Conservation (phyloP, 2,113 vertebrate genomes). For the Neogale vison region DNA sequence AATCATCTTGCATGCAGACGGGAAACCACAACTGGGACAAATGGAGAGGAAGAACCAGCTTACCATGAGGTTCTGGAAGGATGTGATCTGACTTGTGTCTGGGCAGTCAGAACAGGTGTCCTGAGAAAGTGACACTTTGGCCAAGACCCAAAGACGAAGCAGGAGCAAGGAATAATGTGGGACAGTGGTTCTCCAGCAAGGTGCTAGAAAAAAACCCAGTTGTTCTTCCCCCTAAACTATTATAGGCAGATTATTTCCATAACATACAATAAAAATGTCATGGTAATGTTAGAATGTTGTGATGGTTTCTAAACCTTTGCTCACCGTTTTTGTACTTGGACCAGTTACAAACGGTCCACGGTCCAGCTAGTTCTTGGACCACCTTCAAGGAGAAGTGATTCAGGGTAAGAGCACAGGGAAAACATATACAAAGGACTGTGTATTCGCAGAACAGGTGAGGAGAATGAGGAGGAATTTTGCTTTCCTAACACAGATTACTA, state of each 20-base stretch:
- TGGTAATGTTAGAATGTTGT: neutral
- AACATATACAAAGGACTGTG: neutral
- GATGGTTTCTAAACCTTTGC: neutral
- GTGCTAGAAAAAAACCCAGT: neutral
- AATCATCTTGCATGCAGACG: neutral
- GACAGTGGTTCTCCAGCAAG: neutral
- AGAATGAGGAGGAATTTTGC: neutral
- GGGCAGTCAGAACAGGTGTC: neutral
- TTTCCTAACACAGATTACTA: neutral
- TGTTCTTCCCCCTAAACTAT: neutral
- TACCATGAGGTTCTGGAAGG: neutral
- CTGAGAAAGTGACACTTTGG: neutral
- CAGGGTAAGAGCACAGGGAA: neutral
- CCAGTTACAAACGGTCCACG: neutral
- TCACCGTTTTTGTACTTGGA: neutral
- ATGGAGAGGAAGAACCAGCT: neutral
- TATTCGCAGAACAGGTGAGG: neutral
- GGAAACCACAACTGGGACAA: neutral
- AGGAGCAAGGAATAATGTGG: neutral
- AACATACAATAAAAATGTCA: neutral
- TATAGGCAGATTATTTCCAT: neutral
- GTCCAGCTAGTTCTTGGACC: neutral
- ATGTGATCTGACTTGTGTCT: neutral
- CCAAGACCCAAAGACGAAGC: neutral
- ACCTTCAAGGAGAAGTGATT: neutral